These are phyloP conservation scores for Chloebia gouldiae DNA, from an alignment of 2,113 vertebrate species.

Conservation along the genomic window DNA sequence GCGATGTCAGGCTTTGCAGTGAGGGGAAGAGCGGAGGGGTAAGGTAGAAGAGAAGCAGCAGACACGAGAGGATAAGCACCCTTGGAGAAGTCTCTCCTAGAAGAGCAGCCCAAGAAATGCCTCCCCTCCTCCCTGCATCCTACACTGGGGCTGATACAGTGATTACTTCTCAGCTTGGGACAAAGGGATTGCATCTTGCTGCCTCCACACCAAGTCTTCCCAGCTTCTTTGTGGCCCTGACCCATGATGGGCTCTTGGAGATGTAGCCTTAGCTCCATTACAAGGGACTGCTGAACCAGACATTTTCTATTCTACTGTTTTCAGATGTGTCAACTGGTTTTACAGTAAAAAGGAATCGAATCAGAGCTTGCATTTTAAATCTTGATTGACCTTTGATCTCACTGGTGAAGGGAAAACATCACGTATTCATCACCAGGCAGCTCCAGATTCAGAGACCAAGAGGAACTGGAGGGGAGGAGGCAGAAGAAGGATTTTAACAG, in stretches of 20 bases:
- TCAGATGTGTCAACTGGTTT: neutral
- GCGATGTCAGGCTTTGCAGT: slow-evolving; percentile 83
- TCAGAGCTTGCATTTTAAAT: neutral
- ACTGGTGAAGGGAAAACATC: neutral
- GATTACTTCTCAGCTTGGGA: neutral
- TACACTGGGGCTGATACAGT: neutral
- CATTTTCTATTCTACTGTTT: neutral
- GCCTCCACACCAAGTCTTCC: neutral
- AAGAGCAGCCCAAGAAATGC: neutral
- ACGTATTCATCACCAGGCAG: neutral
- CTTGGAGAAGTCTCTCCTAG: neutral
- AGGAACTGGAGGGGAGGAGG: neutral
- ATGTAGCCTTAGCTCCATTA: neutral
- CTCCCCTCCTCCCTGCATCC: accelerated
- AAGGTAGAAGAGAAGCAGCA: neutral
- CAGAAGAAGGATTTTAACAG: neutral
- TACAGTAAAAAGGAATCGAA: neutral
- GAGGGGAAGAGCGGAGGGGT: neutral
- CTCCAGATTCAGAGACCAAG: neutral
- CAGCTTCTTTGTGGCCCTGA: neutral
- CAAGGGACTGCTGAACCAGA: neutral
- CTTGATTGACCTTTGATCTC: neutral
- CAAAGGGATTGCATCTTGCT: neutral
- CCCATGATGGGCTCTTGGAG: neutral
- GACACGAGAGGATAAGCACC: neutral